Base-by-base conservation (phyloP, 2,113 vertebrate species). In the Pteronura brasiliensis region DNA sequence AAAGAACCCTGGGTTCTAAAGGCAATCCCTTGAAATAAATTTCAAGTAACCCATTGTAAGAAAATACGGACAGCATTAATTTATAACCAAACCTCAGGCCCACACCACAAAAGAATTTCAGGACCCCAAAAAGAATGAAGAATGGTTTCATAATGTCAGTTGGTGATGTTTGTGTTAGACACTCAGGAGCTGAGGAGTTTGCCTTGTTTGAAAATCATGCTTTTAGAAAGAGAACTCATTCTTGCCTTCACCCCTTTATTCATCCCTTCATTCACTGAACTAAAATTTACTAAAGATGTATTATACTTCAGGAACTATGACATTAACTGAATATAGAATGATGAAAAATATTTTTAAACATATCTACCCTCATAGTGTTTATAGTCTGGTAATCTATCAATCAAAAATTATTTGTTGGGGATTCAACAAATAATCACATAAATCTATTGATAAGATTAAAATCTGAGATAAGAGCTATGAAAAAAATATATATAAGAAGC, bases 1-100 rank as follows among this genome's bases (percentile, higher is more conserved):
- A 93, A 94, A 93, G 81, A 83, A 95, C 42, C 12, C 34, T 85
- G 39, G 23, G n/a, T 96, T 96, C 80, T 39, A 95, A 92, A 94
- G 57, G 59, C 10, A 83, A 82, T 93, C 88, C 57, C 29, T 96
- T 86, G 6, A 95, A 94, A 90, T 84, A 93, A 88, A 96, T 94
- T 88, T 94, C 42, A 91, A 91, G 34, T 81, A 90, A 96, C 63
- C 27, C 23, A 77, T 61, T 88, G 21, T 17, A 82, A 88, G 39
- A 94, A 96, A 95, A 79, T 69, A 59, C 21, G 18, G 10, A 85
- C 27, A 86, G 34, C 55, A 65, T 94, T 97, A 65, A 81, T 81
- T 95, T 85, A 61, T 77, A 72, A 77, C 47, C 39, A 94, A 69
- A 77, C 12, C 0, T 21, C 11, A 25, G 57, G 7, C n/a, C 59